phyloP scores from a whole-genome alignment of 2,797 vertebrate genomes.

The Psittacula derbiana region DNA sequence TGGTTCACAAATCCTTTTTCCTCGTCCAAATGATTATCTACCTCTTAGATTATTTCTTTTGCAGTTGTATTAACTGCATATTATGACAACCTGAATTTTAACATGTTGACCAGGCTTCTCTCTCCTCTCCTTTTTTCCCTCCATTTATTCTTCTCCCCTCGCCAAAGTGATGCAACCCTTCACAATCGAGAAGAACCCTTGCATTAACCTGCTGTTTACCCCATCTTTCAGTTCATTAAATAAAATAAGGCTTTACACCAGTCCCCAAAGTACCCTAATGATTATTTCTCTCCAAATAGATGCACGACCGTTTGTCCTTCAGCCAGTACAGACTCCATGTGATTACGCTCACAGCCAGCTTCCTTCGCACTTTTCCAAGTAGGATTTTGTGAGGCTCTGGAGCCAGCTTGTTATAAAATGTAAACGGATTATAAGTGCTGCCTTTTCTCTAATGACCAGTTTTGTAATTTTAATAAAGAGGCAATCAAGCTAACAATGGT shows the following conservation, averaged over 20 bases:
- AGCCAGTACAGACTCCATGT: not conserved
- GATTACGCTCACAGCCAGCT: not conserved
- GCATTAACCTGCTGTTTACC: not conserved
- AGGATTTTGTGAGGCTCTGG: not conserved
- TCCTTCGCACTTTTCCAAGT: not conserved
- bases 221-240: not conserved
- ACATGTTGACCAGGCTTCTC: not conserved
- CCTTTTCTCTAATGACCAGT: not conserved
- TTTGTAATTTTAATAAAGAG: slow-evolving; percentile 30
- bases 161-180: not conserved
- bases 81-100: not conserved
- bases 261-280: not conserved
- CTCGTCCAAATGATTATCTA: not conserved
- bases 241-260: not conserved
- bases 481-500: not conserved
- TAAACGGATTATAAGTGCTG: not conserved
- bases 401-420: not conserved
- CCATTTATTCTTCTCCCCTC: not conserved
- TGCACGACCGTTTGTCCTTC: not conserved
- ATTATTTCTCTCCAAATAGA: not conserved
- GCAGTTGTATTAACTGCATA: not conserved
- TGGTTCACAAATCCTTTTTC: not conserved
- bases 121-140: fast-evolving
- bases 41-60: not conserved
- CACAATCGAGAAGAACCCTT: not conserved